A percentile compares a stretch with the other conserved stretches of the same genome.
Conservation (phyloP, 2,888 invertebrate species). For the Metalampra italica region DNA sequence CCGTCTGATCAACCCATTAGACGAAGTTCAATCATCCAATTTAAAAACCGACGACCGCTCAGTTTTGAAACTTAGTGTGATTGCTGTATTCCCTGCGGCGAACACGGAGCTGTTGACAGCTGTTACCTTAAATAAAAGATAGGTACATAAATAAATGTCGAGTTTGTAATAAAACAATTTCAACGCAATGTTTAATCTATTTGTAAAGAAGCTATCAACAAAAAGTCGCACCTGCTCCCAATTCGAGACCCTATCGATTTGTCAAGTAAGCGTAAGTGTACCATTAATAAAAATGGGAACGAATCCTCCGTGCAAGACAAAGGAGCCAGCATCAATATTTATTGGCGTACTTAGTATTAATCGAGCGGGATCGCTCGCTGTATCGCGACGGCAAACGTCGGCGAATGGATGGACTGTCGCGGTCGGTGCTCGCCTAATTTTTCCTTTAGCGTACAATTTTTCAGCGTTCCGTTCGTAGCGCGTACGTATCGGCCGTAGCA, state of each 20-base stretch:
- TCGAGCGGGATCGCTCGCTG: slow-evolving; percentile 64
- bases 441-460: slow-evolving; percentile 57
- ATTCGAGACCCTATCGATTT: slow-evolving; percentile 36
- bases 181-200: background rate
- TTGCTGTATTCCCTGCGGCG: no score
- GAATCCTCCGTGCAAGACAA: slow-evolving; percentile 71
- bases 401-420: slow-evolving; percentile 67
- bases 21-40: slow-evolving; percentile 6
- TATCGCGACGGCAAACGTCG: slow-evolving; percentile 51
- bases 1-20: background rate
- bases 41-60: slow-evolving; percentile 1
- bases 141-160: background rate
- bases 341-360: slow-evolving; percentile 77
- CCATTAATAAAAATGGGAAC: slow-evolving; percentile 67
- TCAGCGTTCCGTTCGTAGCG: slow-evolving; percentile 41
- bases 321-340: slow-evolving; percentile 74
- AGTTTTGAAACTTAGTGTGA: background rate
- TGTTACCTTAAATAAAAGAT: background rate
- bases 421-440: slow-evolving; percentile 61
- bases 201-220: background rate
- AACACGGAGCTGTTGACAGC: no score
- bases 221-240: slow-evolving; percentile 12
- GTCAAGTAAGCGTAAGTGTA: slow-evolving; percentile 64
- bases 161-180: background rate
- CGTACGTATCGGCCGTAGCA: slow-evolving; percentile 52